These are phyloP conservation scores for Galeopterus variegatus DNA, from an alignment of 2,113 vertebrate species.

Conservation along the genomic window DNA sequence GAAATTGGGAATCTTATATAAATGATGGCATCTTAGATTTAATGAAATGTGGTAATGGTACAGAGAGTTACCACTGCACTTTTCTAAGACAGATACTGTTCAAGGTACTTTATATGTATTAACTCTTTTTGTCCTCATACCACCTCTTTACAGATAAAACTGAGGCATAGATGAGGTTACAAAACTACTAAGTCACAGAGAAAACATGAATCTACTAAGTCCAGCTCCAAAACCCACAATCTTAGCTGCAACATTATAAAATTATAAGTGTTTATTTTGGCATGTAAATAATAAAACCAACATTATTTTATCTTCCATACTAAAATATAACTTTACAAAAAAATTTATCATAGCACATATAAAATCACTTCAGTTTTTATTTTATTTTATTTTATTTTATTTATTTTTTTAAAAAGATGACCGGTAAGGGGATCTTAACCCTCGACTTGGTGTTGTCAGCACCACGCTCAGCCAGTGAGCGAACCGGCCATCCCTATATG, in stretches of 20 bases:
- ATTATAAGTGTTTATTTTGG: slow-evolving; percentile 2
- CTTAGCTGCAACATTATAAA: slow-evolving; percentile 37
- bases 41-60: slow-evolving; percentile 3
- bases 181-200: slow-evolving; percentile 50
- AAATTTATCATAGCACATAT: neutral
- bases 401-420: too few species aligned
- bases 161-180: slow-evolving; percentile 19
- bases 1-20: slow-evolving; percentile 34
- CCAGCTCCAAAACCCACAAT: neutral
- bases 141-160: slow-evolving; percentile 47
- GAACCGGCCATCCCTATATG: too few species aligned
- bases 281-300: slow-evolving; percentile 9
- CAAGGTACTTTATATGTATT: neutral
- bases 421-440: too few species aligned
- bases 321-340: slow-evolving; percentile 54
- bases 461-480: too few species aligned
- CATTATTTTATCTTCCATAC: neutral
- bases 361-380: slow-evolving; percentile 63
- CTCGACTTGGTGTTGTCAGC: too few species aligned
- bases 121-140: neutral
- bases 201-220: slow-evolving; percentile 32
- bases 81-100: slow-evolving; percentile 23
- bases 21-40: neutral
- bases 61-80: neutral
- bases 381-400: too few species aligned